phyloP scores from a whole-genome alignment of 1,140 invertebrate genomes.

The Temnothorax curvispinosus region DNA sequence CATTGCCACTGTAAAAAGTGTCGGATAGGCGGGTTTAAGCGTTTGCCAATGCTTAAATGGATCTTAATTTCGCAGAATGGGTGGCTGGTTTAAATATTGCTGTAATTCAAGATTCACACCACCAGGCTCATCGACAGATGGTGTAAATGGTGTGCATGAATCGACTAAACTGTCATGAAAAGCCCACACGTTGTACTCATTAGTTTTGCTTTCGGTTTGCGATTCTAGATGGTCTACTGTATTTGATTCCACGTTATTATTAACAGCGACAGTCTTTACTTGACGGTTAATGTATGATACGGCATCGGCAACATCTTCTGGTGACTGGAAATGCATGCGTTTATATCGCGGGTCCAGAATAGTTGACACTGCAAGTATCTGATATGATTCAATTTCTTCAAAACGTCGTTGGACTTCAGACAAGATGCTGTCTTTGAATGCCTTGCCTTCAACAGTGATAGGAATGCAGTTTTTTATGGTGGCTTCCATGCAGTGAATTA shows the following conservation, averaged over 20 bases:
- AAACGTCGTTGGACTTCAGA: constrained; percentile 1
- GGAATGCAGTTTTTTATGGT: constrained; percentile 1
- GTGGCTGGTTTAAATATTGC: constrained; percentile 22
- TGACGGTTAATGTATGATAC: not conserved
- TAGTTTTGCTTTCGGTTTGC: not conserved
- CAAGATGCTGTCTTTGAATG: not conserved
- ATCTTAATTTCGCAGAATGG: not conserved
- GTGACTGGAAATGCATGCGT: constrained; percentile 11
- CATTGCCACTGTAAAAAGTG: not conserved
- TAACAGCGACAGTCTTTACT: not conserved
- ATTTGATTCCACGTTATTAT: not conserved
- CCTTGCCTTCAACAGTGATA: not conserved
- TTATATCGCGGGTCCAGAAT: constrained; percentile 1
- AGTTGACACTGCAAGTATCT: not conserved
- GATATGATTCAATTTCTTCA: not conserved
- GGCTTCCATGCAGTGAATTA: constrained; percentile 1
- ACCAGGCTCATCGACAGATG: not conserved
- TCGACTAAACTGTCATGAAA: not conserved
- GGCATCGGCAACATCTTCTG: not conserved
- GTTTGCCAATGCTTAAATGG: constrained; percentile 8
- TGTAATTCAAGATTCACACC: constrained; percentile 16
- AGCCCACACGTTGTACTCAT: not conserved
- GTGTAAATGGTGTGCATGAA: not conserved
- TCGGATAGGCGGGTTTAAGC: constrained; percentile 1
- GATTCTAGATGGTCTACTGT: not conserved